phyloP scores from a whole-genome alignment of 2,797 vertebrate genomes.

The Phalanger gymnotis region DNA sequence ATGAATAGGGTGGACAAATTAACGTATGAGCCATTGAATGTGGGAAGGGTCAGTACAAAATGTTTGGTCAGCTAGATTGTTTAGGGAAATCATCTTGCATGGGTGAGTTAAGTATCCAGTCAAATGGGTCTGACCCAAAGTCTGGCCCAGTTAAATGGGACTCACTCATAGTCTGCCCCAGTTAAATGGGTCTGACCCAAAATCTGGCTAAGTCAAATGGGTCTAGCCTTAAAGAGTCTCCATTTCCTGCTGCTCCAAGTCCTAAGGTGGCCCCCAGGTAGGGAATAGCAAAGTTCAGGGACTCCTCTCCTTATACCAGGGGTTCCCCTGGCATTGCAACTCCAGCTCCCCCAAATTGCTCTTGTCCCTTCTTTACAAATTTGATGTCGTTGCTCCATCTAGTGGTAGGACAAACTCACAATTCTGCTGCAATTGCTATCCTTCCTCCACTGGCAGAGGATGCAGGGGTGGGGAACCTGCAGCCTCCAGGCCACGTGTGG shows the following conservation, averaged over 20 bases:
- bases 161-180: not conserved
- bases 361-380: not conserved
- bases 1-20: not conserved
- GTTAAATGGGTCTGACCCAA: not conserved
- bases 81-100: not conserved
- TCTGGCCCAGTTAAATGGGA: not conserved
- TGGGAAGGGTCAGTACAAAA: not conserved
- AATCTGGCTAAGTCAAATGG: not conserved
- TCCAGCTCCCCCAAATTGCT: not conserved
- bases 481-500: no score
- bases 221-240: not conserved
- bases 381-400: slow-evolving; percentile 65
- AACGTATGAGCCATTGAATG: not conserved
- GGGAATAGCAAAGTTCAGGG: not conserved
- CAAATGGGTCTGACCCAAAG: not conserved
- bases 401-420: slow-evolving; percentile 48
- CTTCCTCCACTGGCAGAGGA: not conserved
- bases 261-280: not conserved
- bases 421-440: not conserved
- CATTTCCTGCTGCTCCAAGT: not conserved
- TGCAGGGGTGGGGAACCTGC: no score
- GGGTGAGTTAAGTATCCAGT: not conserved
- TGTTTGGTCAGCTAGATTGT: not conserved
- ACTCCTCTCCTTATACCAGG: not conserved
- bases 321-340: not conserved